Conservation (phyloP, 2,113 vertebrate species). For the Laticauda laticaudata region DNA sequence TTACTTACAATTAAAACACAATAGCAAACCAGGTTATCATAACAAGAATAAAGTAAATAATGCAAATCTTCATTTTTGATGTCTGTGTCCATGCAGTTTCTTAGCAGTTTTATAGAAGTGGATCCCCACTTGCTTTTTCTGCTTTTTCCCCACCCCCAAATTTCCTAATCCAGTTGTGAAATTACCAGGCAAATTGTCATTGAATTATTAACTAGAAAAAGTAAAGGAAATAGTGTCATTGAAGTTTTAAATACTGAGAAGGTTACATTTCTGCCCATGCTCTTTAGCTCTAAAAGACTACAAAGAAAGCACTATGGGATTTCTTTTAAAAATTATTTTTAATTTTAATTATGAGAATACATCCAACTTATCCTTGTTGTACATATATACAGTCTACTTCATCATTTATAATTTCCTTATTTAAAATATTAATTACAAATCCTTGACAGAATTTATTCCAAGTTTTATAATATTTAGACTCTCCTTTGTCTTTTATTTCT, state of each 20-base stretch:
- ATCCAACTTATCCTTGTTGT: no score
- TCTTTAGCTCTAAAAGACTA: neutral
- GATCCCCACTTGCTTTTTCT: neutral
- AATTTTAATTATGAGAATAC: no score
- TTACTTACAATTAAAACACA: neutral
- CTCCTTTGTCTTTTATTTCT: no score
- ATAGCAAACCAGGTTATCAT: no score
- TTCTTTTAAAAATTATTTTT: neutral
- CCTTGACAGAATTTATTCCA: no score
- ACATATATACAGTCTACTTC: no score
- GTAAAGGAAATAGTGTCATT: neutral
- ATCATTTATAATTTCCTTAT: no score
- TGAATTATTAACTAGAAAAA: neutral
- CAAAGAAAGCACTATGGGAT: neutral
- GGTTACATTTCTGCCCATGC: neutral
- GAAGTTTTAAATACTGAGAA: neutral
- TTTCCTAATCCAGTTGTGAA: neutral
- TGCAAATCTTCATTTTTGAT: neutral
- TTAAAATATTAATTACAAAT: no score
- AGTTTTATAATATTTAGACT: no score
- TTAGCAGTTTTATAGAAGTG: neutral
- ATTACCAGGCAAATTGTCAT: neutral
- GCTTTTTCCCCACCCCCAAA: fast-evolving
- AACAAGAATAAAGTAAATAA: neutral
- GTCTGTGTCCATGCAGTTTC: neutral